These are phyloP conservation scores for Anguilla anguilla DNA, from an alignment of 2,797 vertebrate species.

Conservation along the genomic window DNA sequence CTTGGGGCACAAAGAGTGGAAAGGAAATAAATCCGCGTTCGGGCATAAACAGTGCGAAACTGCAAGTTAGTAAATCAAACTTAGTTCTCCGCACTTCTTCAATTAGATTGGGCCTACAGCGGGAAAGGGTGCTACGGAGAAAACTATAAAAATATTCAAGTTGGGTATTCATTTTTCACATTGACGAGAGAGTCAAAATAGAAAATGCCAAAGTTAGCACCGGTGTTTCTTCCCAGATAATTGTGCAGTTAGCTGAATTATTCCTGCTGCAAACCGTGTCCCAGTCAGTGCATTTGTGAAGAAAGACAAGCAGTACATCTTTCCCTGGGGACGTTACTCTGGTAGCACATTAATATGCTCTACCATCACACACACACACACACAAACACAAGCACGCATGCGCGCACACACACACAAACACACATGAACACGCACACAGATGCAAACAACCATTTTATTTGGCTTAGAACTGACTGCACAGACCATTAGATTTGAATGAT, in stretches of 20 bases:
- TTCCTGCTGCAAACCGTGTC: not conserved
- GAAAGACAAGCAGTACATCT: not conserved
- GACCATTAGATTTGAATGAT: not conserved
- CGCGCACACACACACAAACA: not conserved
- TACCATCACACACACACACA: not conserved
- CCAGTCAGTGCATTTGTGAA: not conserved
- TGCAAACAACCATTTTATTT: not conserved
- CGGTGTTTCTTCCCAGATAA: not conserved
- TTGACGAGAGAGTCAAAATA: not conserved
- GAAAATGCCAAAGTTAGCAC: not conserved
- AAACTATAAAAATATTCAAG: not conserved
- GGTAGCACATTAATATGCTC: not conserved
- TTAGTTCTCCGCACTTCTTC: not conserved
- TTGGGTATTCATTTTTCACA: not conserved
- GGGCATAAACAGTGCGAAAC: not conserved
- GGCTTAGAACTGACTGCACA: not conserved
- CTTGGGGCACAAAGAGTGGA: not conserved
- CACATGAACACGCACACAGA: not conserved
- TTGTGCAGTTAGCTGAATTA: not conserved
- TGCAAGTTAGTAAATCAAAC: not conserved
- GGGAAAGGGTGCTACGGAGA: not conserved
- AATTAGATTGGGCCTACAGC: not conserved
- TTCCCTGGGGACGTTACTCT: not conserved
- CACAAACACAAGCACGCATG: too few relatives aligned
- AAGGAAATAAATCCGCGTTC: not conserved